Evolutionary conservation across 2,888 invertebrate genomes (phyloP), one percentile per base, ranked within the genome.

Genomic region (Ischnura elegans): DNA sequence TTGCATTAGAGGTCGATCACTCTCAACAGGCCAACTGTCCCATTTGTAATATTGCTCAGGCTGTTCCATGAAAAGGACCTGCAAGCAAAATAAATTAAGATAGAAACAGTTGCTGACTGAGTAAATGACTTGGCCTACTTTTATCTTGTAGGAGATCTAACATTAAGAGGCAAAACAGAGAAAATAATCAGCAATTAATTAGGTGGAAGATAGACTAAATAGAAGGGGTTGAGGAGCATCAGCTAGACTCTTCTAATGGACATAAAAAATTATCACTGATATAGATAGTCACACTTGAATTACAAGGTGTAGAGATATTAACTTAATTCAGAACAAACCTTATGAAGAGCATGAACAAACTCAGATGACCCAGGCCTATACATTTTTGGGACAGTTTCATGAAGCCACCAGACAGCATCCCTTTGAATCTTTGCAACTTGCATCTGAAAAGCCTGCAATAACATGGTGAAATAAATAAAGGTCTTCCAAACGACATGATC

Each of bases 401-500:
- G 98, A 95, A 99, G 96, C 99, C 99, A 99, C 95, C 97, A 97
- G 0, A 99, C 97, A 47, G 98, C 97, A 95, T 99, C 98, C 94
- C 98, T 97, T 96, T 99, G 99, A 94, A 99, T 98, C 19, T 95
- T 95, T 2, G 97, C 96, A 45, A 97, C 96, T 94, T 96, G 95
- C 85, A 95, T 95, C 95, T 97, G 96, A 95, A 96, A 97, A 86
- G 61, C 43, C 90, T 90, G 90, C 61, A 90, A 90, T 95, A 13
- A 43, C 25, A 13, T 6, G 36, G 36, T 46, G 47, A 5, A 29
- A 47, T 36, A 45, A 46, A 45, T 19, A 42, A 46, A 19, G 25
- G 45, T 86, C 13, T 19, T 10, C 13, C 19, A 51, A 51, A 2
- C 10, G 29, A 19, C 5, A 36, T 36, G 19, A 51, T 51, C 19